Base-by-base conservation (phyloP, 2,888 invertebrate genomes). In the Cyrtodaria siliqua region DNA sequence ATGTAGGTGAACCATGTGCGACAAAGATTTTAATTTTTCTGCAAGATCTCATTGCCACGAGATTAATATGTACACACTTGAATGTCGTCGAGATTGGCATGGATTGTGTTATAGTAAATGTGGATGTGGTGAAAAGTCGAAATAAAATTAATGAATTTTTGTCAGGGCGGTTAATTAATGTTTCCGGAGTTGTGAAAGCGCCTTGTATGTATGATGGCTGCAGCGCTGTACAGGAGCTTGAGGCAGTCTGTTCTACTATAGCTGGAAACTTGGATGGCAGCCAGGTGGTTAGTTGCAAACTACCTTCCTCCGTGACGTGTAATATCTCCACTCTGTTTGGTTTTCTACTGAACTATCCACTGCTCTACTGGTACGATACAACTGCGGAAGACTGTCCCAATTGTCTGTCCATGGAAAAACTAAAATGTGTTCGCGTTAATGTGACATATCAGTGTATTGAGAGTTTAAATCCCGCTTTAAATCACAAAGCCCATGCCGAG, bases 261-360 rank as follows among this genome's bases (percentile, higher is more conserved):
- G 0, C 23, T 16, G 44, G 42, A 33, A 40, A 44, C 2, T 42
- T 64, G 33, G 64, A 71, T 14, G 18, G 8, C 20, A 18, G 16
- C 23, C 27, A n/a, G 2, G 59, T 71, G 14, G 50, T 64, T 18
- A 29, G 23, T n/a, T 64, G 18, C 2, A 18, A 16, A 14, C 24
- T 59, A 1, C 18, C n/a, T 18, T 26, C 38, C 20, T 4, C 38
- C 12, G 12, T 12, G 12, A 12, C 14, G 26, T 71, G 67, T 38
- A 85, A 85, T 59, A 62, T 79, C 6, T 75, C 87, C 0, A 82
- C 84, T 26, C 42, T 88, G 27, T 87, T 84, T 73, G 88, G 88
- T 23, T 27, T 86, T 20, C 55, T 86, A 50, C 71, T 88, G 8
- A 84, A 84, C 18, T 88, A 86, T 50, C 88, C 88, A 20, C 70